A percentile compares a stretch with the other conserved stretches of the same genome.
phyloP scores from a whole-genome alignment of 30 jellyfish, hydroid and myxozoan genomes.

The Pelagia noctiluca region DNA sequence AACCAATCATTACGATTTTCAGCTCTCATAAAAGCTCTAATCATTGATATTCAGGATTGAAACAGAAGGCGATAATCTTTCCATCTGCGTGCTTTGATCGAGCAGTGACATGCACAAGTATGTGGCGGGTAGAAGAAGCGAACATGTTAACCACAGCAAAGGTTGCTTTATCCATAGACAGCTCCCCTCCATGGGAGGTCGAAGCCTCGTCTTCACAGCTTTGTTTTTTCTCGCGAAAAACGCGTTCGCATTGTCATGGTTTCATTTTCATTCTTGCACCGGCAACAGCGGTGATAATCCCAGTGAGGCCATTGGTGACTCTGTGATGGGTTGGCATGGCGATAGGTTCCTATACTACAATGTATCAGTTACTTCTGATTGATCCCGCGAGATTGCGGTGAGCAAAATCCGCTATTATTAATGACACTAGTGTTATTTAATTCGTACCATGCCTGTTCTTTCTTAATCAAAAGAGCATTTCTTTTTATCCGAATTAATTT shows the following conservation, averaged over 20 bases:
- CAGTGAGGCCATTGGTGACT: constrained; percentile 60
- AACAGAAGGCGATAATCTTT: too few species aligned
- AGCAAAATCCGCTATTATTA: constrained; percentile 38
- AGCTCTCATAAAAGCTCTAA: too few species aligned
- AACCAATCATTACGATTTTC: too few species aligned
- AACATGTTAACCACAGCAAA: not conserved
- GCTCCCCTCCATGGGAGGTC: constrained; percentile 74
- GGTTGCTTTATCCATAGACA: constrained; percentile 13
- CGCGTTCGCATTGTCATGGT: constrained; percentile 56
- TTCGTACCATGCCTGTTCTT: not conserved
- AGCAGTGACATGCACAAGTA: too few species aligned
- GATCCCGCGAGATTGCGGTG: constrained; percentile 77
- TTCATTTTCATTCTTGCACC: constrained; percentile 58
- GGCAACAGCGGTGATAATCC: constrained; percentile 70
- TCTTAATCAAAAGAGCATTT: constrained; percentile 21
- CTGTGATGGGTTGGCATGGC: constrained; percentile 52
- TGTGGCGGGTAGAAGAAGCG: too few species aligned
- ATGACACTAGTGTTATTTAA: constrained; percentile 26
- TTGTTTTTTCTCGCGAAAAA: constrained; percentile 19
- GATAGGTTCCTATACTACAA: constrained; percentile 50
- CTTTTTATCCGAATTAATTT: constrained; percentile 49
- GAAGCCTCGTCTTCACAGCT: constrained; percentile 70
- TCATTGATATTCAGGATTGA: too few species aligned
- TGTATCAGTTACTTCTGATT: constrained; percentile 59
- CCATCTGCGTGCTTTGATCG: too few species aligned